A percentile compares a stretch with the other conserved stretches of the same genome.
These are phyloP conservation scores for Gymnodraco acuticeps DNA, from an alignment of 2,797 vertebrate genomes.

Conservation along the genomic window DNA sequence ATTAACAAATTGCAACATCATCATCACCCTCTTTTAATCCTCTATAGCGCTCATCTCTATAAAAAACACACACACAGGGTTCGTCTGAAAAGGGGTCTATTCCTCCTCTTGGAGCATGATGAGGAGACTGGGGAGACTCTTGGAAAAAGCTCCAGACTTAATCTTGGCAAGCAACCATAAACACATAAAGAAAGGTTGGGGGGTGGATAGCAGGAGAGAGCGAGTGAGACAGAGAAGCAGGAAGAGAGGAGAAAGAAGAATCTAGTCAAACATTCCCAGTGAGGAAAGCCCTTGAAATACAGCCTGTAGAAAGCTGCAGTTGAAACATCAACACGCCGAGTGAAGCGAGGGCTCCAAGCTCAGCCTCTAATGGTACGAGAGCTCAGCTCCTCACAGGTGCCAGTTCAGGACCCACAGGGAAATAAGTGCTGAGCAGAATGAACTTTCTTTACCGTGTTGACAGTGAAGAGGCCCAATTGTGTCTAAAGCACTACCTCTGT, in stretches of 20 bases:
- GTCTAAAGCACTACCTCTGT: slow-evolving; percentile 47
- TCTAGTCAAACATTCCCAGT: slow-evolving; percentile 64
- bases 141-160: slow-evolving; percentile 49
- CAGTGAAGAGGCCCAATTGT: slow-evolving; percentile 66
- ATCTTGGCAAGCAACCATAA: slow-evolving; percentile 54
- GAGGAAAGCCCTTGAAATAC: slow-evolving; percentile 73
- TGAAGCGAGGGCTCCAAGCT: slow-evolving; percentile 66
- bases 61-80: slow-evolving; percentile 23
- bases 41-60: slow-evolving; percentile 22
- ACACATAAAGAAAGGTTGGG: slow-evolving; percentile 41
- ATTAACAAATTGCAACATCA: slow-evolving; percentile 39
- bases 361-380: slow-evolving; percentile 59
- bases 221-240: slow-evolving; percentile 30
- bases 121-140: slow-evolving; percentile 38
- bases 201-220: slow-evolving; percentile 28
- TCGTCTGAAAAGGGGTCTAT: slow-evolving; percentile 40
- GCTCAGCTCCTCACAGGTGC: slow-evolving; percentile 61
- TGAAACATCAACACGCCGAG: slow-evolving; percentile 69
- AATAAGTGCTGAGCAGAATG: slow-evolving; percentile 69
- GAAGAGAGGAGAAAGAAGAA: slow-evolving; percentile 41
- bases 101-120: slow-evolving; percentile 36
- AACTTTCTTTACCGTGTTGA: slow-evolving; percentile 70
- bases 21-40: slow-evolving; percentile 1
- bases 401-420: slow-evolving; percentile 73
- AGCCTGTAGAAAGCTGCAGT: slow-evolving; percentile 70